Evolutionary conservation across 2,113 vertebrate species (phyloP).

Genomic region (Mohoua ochrocephala): DNA sequence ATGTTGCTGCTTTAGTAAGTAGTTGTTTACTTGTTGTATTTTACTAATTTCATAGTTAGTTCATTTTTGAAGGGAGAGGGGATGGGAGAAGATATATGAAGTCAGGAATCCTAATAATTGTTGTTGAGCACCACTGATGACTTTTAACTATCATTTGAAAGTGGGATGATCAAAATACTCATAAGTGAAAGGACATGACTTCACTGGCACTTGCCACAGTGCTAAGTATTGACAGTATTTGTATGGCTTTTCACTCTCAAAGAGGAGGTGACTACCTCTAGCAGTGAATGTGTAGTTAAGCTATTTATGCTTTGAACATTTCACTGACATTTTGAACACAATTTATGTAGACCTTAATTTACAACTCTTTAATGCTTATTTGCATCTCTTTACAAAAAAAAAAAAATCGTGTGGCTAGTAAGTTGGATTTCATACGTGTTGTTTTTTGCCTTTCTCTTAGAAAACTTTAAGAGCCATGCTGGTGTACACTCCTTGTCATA

Average conservation of each 20-base stretch:
- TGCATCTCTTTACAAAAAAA: not conserved
- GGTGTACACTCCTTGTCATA: constrained; percentile 88
- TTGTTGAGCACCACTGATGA: not conserved
- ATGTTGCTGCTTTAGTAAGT: constrained; percentile 91
- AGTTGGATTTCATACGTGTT: not conserved
- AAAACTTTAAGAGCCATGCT: constrained; percentile 92
- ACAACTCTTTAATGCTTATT: not conserved
- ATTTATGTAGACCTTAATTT: not conserved
- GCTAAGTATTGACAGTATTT: not conserved
- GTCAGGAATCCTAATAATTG: not conserved
- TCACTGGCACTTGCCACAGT: not conserved
- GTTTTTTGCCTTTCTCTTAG: constrained; percentile 42
- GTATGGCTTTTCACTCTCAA: not conserved
- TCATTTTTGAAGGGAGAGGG: not conserved
- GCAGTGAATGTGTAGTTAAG: not conserved
- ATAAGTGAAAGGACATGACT: not conserved
- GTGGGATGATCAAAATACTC: not conserved
- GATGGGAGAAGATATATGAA: not conserved
- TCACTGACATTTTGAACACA: not conserved
- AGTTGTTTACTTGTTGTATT: not conserved
- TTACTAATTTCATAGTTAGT: not conserved
- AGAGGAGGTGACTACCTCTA: not conserved
- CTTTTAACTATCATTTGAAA: not conserved
- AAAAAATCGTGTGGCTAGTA: not conserved
- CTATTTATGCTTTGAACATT: not conserved